phyloP scores from a whole-genome alignment of 1,140 invertebrate genomes.

The Dufourea novaeangliae region DNA sequence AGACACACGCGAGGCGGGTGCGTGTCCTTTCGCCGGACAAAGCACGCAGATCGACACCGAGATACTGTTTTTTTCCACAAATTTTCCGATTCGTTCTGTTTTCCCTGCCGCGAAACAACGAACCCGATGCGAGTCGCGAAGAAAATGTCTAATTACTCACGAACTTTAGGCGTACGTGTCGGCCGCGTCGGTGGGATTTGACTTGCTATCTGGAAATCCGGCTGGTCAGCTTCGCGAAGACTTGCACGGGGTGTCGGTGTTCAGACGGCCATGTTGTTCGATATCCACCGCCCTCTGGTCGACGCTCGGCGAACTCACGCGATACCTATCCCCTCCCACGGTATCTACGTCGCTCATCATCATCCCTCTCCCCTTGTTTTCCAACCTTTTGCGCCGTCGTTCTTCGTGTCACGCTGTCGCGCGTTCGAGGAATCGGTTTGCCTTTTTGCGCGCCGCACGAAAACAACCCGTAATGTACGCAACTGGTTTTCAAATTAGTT shows the following conservation, averaged over 20 bases:
- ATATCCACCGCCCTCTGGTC: conserved; percentile 62
- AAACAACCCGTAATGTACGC: background rate
- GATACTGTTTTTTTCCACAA: background rate
- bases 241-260: conserved; percentile 59
- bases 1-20: conserved; percentile 33
- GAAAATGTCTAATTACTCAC: conserved; percentile 37
- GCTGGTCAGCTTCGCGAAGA: conserved; percentile 43
- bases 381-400: background rate
- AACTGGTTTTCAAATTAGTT: too few species aligned
- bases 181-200: background rate
- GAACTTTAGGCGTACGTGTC: background rate
- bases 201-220: conserved; percentile 21
- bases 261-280: conserved; percentile 67
- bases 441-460: background rate
- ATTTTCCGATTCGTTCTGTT: too few species aligned
- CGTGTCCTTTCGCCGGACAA: conserved; percentile 28
- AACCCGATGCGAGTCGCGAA: background rate
- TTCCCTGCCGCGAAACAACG: too few species aligned
- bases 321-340: conserved; percentile 45
- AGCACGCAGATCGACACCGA: conserved; percentile 34
- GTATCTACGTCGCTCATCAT: conserved; percentile 31
- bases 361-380: conserved; percentile 38
- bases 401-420: background rate
- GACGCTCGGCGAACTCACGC: conserved; percentile 45
- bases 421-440: background rate